Evolutionary conservation across 2,113 vertebrate genomes (phyloP).

Genomic region (Pseudopipra pipra): DNA sequence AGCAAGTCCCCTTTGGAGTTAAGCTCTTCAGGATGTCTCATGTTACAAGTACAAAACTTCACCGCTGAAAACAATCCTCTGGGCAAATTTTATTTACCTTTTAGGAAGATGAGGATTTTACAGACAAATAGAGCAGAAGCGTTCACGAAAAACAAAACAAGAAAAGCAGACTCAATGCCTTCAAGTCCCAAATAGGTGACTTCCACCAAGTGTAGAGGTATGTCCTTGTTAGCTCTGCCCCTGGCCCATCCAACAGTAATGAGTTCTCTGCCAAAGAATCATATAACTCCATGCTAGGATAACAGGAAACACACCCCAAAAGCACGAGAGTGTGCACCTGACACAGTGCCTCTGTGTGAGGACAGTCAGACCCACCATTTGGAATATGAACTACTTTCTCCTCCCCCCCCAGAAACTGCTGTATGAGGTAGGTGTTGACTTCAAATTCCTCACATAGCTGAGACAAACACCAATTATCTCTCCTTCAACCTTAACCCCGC

Average conservation of each 20-base stretch:
- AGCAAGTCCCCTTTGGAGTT: not conserved
- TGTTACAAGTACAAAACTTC: rapidly evolving
- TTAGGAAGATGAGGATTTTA: not conserved
- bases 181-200: not conserved
- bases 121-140: not conserved
- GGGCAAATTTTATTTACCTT: not conserved
- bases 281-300: not conserved
- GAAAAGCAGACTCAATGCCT: not conserved
- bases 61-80: not conserved
- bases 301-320: not conserved
- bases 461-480: not conserved
- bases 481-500: not conserved
- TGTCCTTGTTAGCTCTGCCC: not conserved
- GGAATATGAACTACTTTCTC: not conserved
- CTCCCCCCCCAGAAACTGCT: not conserved
- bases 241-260: rapidly evolving
- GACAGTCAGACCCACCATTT: not conserved
- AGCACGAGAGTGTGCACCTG: rapidly evolving
- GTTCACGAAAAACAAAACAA: not conserved
- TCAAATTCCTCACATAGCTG: not conserved
- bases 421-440: not conserved
- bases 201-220: not conserved
- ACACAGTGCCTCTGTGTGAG: not conserved
- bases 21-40: not conserved
- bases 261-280: not conserved